phyloP scores from a whole-genome alignment of 2,888 invertebrate species.

The Catocala sponsa region DNA sequence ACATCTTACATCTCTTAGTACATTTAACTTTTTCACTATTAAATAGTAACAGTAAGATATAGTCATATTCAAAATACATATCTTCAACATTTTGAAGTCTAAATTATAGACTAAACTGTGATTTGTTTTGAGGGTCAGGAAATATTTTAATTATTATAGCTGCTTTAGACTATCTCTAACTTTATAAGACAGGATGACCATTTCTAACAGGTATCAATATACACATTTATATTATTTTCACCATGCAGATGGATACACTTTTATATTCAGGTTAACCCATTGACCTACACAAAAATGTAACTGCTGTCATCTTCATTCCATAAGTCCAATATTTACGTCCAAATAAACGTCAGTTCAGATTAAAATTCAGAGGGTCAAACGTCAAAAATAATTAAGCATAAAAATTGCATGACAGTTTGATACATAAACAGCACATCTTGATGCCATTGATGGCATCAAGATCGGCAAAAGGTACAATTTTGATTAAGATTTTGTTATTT shows the following conservation, averaged over 20 bases:
- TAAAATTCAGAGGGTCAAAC: conserved; percentile 14
- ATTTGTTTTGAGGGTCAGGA: too few relatives aligned
- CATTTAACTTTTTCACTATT: too few relatives aligned
- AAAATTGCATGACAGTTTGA: conserved; percentile 7
- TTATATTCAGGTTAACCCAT: conserved; percentile 6
- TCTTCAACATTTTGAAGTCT: too few relatives aligned
- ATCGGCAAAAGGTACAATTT: conserved; percentile 5
- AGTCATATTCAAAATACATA: too few relatives aligned
- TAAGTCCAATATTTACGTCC: conserved; percentile 6
- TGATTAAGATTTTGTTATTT: conserved; percentile 3
- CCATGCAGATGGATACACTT: background rate
- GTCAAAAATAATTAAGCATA: conserved; percentile 24
- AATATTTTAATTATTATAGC: too few relatives aligned
- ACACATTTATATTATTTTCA: background rate
- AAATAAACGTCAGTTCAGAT: conserved; percentile 40
- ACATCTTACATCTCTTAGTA: too few relatives aligned
- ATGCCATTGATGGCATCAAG: conserved; percentile 9
- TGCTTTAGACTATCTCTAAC: too few relatives aligned
- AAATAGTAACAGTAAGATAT: too few relatives aligned
- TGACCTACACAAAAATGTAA: conserved; percentile 4
- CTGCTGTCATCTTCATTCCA: background rate
- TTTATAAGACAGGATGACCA: too few relatives aligned
- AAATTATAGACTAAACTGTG: too few relatives aligned
- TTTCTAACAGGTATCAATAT: background rate
- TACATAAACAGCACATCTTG: conserved; percentile 4